phyloP scores from a whole-genome alignment of 2,113 vertebrate genomes.

The Corythornis madagascariensis region DNA sequence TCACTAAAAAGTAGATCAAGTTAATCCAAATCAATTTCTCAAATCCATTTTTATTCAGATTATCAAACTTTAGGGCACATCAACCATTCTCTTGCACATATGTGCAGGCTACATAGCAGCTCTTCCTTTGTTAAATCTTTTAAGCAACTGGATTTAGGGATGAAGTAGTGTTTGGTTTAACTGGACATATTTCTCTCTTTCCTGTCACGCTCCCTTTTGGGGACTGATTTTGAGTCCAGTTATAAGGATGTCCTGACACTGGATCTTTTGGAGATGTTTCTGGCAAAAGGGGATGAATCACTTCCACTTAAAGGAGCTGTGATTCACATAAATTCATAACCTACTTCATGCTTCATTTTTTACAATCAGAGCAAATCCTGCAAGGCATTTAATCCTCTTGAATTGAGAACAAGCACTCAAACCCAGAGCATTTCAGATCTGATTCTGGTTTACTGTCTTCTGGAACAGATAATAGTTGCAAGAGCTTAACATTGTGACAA shows the following conservation, averaged over 20 bases:
- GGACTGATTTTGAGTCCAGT: neutral
- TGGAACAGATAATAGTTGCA: neutral
- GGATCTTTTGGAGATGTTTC: neutral
- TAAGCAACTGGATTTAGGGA: conserved; percentile 7
- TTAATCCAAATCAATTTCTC: conserved; percentile 64
- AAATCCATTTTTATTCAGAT: conserved; percentile 57
- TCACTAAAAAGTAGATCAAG: conserved; percentile 34
- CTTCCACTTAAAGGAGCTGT: neutral
- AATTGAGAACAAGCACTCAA: neutral
- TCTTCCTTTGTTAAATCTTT: conserved; percentile 25
- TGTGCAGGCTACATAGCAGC: neutral
- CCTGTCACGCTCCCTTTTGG: neutral
- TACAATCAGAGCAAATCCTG: neutral
- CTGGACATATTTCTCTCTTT: neutral
- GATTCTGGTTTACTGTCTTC: neutral
- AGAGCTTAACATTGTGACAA: neutral
- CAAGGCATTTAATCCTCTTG: neutral
- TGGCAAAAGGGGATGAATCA: neutral
- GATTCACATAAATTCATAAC: neutral
- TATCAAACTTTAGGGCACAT: conserved; percentile 36
- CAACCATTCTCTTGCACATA: neutral
- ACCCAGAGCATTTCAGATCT: neutral
- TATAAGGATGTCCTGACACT: neutral
- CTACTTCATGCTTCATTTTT: neutral
- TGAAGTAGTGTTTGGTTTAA: conserved; percentile 13